Evolutionary conservation across 2,888 invertebrate genomes (phyloP).

Genomic region (Andrena praecox): DNA sequence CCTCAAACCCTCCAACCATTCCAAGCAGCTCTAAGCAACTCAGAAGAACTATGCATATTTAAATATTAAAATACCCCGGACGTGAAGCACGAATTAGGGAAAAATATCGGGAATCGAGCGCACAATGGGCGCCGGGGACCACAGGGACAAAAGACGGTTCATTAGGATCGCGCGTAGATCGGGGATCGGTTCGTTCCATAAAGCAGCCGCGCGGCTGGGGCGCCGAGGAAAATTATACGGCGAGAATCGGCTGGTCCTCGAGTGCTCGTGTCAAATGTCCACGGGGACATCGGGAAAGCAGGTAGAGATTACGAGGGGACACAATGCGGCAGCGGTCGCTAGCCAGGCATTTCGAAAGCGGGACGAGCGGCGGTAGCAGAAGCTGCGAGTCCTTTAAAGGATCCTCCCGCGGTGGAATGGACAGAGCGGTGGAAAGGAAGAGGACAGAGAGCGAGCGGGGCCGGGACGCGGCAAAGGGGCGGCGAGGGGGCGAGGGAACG

Average conservation of each 20-base stretch:
- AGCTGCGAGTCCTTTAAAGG: conserved; percentile 55
- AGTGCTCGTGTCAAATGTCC: conserved; percentile 68
- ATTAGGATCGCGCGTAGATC: conserved; percentile 5
- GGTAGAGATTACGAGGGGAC: conserved; percentile 70
- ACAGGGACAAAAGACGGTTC: not conserved
- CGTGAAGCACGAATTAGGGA: not conserved
- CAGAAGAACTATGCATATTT: no score
- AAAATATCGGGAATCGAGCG: not conserved
- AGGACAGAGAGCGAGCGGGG: conserved; percentile 56
- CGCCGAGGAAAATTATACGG: conserved; percentile 40
- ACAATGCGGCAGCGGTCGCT: conserved; percentile 61
- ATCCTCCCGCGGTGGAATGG: conserved; percentile 27
- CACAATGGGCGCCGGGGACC: not conserved
- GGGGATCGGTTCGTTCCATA: not conserved
- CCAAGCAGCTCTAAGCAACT: no score
- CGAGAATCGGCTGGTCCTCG: conserved; percentile 30
- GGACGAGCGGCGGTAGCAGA: conserved; percentile 47
- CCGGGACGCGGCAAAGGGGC: conserved; percentile 53
- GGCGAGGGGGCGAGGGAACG: conserved; percentile 20
- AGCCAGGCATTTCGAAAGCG: conserved; percentile 52
- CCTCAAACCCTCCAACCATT: no score
- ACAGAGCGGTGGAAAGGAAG: conserved; percentile 8
- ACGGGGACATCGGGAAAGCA: conserved; percentile 61
- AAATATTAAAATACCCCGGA: not conserved
- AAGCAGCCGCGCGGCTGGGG: not conserved